These are phyloP conservation scores for Melipona quadrifasciata DNA, from an alignment of 1,140 invertebrate species.

Conservation along the genomic window DNA sequence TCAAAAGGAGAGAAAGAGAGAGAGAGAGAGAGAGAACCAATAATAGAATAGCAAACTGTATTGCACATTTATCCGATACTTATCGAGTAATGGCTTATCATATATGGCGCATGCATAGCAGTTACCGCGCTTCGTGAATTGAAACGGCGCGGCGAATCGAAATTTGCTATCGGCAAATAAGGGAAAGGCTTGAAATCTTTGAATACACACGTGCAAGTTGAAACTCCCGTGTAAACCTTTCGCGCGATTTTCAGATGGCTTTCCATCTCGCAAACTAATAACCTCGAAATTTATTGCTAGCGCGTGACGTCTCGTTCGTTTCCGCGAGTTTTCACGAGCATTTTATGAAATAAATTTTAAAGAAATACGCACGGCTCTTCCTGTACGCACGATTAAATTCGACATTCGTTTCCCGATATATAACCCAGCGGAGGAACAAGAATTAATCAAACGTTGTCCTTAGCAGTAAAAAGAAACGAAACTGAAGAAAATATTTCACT, in stretches of 20 bases:
- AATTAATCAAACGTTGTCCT: not conserved
- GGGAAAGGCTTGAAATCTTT: conserved; percentile 36
- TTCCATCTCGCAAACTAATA: not conserved
- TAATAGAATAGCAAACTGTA: conserved; percentile 16
- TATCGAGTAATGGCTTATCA: conserved; percentile 43
- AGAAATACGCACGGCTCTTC: too few species aligned
- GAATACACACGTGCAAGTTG: not conserved
- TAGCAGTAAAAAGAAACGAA: not conserved
- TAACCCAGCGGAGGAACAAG: not conserved
- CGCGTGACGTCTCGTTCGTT: not conserved
- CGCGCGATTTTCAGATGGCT: not conserved
- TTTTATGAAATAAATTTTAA: not conserved
- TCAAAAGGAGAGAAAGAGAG: too few species aligned
- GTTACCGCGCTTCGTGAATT: conserved; percentile 27
- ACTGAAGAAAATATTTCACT: too few species aligned
- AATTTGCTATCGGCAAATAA: conserved; percentile 43
- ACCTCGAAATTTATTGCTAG: not conserved
- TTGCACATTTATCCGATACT: conserved; percentile 28
- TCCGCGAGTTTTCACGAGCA: not conserved
- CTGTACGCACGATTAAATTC: not conserved
- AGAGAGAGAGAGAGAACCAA: not conserved
- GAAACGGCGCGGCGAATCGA: conserved; percentile 36
- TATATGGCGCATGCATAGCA: conserved; percentile 27
- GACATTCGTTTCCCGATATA: not conserved
- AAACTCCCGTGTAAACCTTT: not conserved